Conservation (phyloP, 2,113 vertebrate species). For the Engraulis encrasicolus region DNA sequence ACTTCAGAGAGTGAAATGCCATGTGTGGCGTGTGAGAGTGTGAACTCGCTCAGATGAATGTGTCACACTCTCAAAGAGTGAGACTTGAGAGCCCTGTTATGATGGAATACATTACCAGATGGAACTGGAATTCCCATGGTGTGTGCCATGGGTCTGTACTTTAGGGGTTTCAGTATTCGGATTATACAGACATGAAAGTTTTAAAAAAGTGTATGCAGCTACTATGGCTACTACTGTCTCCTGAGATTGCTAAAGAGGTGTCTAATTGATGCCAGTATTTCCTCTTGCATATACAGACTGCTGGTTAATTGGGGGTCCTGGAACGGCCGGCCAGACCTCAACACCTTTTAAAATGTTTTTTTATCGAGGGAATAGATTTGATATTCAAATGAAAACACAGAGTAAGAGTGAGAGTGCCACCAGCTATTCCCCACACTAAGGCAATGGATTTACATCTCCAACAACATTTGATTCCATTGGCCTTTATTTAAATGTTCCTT, state of each 20-base stretch:
- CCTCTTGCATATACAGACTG: not conserved
- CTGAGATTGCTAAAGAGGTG: not conserved
- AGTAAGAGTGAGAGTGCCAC: too few relatives aligned
- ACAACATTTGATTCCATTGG: not conserved
- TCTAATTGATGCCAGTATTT: not conserved
- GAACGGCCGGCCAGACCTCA: not conserved
- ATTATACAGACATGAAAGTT: constrained; percentile 6
- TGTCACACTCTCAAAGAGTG: too few relatives aligned
- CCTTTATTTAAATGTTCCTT: not conserved
- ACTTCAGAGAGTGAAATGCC: too few relatives aligned
- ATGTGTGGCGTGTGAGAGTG: too few relatives aligned
- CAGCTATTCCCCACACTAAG: not conserved
- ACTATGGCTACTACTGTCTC: too few relatives aligned
- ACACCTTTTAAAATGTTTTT: not conserved
- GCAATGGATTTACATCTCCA: not conserved
- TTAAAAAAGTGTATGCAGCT: not conserved
- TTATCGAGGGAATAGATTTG: too few relatives aligned
- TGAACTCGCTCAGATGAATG: too few relatives aligned
- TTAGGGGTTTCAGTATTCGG: not conserved
- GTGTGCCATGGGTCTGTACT: not conserved
- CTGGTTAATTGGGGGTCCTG: not conserved
- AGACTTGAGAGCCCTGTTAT: too few relatives aligned
- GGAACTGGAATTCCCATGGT: not conserved
- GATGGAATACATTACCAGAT: not conserved
- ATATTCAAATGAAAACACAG: too few relatives aligned